phyloP scores from a whole-genome alignment of 2,797 vertebrate species.

The Eulemur rubriventer region DNA sequence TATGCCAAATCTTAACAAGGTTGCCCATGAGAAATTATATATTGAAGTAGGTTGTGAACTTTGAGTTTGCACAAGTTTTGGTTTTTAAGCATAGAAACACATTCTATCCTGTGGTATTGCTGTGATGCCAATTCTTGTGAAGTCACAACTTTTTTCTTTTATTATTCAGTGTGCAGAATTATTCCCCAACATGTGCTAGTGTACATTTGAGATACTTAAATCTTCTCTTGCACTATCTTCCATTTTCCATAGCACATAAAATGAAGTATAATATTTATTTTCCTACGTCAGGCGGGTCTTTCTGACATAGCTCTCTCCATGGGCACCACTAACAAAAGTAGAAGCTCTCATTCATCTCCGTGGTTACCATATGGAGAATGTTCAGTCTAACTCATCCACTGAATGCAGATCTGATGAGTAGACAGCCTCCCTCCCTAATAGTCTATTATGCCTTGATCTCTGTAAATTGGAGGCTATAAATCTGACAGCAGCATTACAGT shows the following conservation, averaged over 20 bases:
- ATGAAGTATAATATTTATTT: constrained; percentile 18
- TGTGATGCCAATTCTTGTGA: not conserved
- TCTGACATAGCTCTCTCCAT: not conserved
- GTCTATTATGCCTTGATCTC: not conserved
- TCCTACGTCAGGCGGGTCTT: not conserved
- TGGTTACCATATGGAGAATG: not conserved
- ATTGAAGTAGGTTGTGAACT: not conserved
- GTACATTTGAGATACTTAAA: not conserved
- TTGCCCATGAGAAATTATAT: not conserved
- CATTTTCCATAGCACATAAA: not conserved
- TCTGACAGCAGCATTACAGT: not conserved
- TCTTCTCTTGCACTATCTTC: not conserved
- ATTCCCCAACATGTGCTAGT: not conserved
- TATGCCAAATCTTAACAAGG: not conserved
- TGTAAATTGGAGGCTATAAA: constrained; percentile 34
- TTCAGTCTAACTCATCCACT: not conserved
- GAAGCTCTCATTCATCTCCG: not conserved
- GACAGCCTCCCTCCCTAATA: not conserved
- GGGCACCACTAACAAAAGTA: not conserved
- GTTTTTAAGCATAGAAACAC: not conserved
- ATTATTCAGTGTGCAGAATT: not conserved
- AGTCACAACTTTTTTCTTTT: not conserved
- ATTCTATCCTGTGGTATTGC: not conserved
- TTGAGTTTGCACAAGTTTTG: constrained; percentile 21
- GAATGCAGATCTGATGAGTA: not conserved